phyloP scores from a whole-genome alignment of 2,113 vertebrate genomes.

The Oryzias melastigma region DNA sequence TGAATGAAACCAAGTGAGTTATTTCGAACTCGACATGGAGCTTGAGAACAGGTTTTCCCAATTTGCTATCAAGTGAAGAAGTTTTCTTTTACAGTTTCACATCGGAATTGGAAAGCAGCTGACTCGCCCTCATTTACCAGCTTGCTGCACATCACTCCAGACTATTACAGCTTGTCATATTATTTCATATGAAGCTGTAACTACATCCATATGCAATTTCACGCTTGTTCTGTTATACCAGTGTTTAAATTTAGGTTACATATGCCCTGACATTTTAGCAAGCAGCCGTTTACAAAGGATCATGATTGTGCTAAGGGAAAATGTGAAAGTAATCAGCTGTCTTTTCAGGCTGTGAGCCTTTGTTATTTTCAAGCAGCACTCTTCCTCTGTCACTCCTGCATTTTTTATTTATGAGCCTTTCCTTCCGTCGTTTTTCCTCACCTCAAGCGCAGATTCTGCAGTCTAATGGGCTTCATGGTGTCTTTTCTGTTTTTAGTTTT shows the following conservation, averaged over 20 bases:
- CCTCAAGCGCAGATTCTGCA: conserved; percentile 30
- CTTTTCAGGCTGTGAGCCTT: conserved; percentile 51
- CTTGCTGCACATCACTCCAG: neutral
- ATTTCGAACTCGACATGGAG: neutral
- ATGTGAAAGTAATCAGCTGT: conserved; percentile 44
- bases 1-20: conserved; percentile 9
- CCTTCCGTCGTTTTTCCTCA: conserved; percentile 8
- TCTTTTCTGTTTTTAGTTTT: conserved; percentile 18
- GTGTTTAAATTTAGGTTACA: conserved; percentile 1
- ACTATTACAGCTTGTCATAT: no score
- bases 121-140: conserved; percentile 7
- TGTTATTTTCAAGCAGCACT: conserved; percentile 31
- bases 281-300: conserved; percentile 1
- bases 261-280: conserved; percentile 13
- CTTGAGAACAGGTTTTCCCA: neutral
- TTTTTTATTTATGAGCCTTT: conserved; percentile 60
- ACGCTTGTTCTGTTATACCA: neutral
- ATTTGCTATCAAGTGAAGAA: neutral
- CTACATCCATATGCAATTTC: conserved; percentile 2
- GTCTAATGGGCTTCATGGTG: conserved; percentile 13
- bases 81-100: conserved; percentile 6
- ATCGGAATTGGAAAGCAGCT: neutral
- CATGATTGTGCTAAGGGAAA: conserved; percentile 6
- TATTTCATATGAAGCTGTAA: neutral
- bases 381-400: conserved; percentile 42